A percentile compares a stretch with the other conserved stretches of the same genome.
Evolutionary conservation across 2,888 invertebrate species (phyloP).

Genomic region (Tortrix viridana): DNA sequence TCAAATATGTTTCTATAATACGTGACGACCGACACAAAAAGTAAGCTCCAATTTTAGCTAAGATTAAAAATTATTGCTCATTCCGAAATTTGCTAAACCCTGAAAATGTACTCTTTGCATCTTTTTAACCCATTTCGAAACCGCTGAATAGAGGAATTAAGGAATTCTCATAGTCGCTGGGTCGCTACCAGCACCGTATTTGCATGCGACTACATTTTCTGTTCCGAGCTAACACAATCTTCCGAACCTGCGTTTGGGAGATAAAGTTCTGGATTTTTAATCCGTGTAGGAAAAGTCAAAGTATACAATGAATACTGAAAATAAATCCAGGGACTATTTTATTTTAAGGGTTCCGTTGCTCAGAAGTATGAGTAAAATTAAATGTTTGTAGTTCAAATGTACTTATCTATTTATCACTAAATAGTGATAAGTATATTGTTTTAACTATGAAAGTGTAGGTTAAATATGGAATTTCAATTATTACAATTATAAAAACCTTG

Average conservation of each 20-base stretch:
- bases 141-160: constrained; percentile 20
- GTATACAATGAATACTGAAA: background rate
- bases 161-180: constrained; percentile 18
- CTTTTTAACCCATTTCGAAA: constrained; percentile 8
- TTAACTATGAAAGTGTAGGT: too few species aligned
- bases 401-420: too few species aligned
- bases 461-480: too few species aligned
- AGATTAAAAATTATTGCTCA: background rate
- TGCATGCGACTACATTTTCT: constrained; percentile 25
- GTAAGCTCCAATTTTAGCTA: too few species aligned
- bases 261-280: background rate
- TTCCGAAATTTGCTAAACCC: constrained; percentile 1
- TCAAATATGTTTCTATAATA: too few species aligned
- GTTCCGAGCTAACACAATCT: constrained; percentile 18
- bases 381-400: too few species aligned
- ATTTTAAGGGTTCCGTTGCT: background rate
- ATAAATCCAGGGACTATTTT: background rate
- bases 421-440: too few species aligned
- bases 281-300: background rate
- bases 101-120: constrained; percentile 7
- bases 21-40: too few species aligned
- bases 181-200: constrained; percentile 12
- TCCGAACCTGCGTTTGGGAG: constrained; percentile 10
- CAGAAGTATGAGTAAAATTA: too few species aligned
- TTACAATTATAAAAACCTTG: too few species aligned